These are phyloP conservation scores for Chelonia mydas DNA, from an alignment of 2,797 vertebrate genomes.

Conservation along the genomic window DNA sequence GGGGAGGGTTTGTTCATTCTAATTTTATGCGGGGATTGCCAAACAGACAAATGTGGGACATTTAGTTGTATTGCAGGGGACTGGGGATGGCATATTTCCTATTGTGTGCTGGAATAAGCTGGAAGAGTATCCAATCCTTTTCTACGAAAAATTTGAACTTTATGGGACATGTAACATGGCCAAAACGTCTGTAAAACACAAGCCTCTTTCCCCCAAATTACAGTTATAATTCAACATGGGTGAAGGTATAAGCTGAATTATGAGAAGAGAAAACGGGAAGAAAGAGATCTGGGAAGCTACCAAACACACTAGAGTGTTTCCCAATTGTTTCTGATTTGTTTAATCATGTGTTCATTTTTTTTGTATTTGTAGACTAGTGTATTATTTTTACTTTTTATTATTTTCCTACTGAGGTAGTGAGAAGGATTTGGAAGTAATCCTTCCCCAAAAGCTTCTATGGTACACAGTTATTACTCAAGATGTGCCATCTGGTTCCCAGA, in stretches of 20 bases:
- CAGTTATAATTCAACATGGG: background rate
- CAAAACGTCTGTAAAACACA: background rate
- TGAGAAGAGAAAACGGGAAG: background rate
- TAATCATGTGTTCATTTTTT: background rate
- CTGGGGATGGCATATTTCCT: background rate
- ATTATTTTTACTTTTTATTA: too few species aligned
- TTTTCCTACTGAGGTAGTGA: background rate
- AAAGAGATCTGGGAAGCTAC: background rate
- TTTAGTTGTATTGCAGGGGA: background rate
- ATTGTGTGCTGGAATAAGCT: fast-evolving
- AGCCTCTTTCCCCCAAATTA: background rate
- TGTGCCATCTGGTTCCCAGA: background rate
- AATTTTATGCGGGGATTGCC: background rate
- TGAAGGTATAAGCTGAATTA: background rate
- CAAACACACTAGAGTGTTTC: background rate
- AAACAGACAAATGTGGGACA: background rate
- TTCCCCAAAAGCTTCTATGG: background rate
- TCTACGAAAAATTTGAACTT: background rate
- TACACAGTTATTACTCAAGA: background rate
- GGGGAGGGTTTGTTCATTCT: background rate
- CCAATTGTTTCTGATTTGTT: background rate
- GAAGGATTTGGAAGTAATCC: background rate
- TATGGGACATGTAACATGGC: background rate
- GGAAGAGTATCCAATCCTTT: background rate
- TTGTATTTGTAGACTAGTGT: too few species aligned